phyloP scores from a whole-genome alignment of 2,888 invertebrate genomes.

The Deilephila elpenor region DNA sequence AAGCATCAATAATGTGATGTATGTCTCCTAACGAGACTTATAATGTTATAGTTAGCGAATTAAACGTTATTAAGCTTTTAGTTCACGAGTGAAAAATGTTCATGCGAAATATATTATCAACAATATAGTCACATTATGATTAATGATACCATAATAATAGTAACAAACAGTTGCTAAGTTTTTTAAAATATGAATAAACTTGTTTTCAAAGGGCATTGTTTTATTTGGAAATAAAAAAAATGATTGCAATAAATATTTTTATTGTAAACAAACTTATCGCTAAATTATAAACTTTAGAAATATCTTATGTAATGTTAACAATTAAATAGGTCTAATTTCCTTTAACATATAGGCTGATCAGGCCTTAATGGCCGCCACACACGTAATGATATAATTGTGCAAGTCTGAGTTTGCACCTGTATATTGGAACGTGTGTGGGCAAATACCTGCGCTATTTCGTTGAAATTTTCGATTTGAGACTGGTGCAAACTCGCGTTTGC shows the following conservation, averaged over 20 bases:
- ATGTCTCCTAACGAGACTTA: too few species aligned
- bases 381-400: too few species aligned
- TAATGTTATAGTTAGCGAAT: too few species aligned
- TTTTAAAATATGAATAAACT: constrained; percentile 24
- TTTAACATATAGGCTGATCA: neutral
- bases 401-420: too few species aligned
- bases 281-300: neutral
- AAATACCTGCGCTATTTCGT: too few species aligned
- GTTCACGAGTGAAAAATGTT: neutral
- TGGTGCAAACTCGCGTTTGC: too few species aligned
- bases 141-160: neutral
- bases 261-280: constrained; percentile 29
- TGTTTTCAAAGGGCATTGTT: constrained; percentile 35
- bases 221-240: neutral
- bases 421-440: too few species aligned
- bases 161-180: neutral
- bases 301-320: neutral
- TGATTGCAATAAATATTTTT: constrained; percentile 46
- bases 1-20: too few species aligned
- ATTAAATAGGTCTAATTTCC: neutral
- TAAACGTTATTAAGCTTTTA: too few species aligned
- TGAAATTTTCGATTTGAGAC: too few species aligned
- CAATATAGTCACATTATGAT: neutral
- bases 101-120: neutral
- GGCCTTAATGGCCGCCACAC: neutral